Evolutionary conservation across 2,797 vertebrate species (phyloP), one percentile per base, ranked within the genome.

Genomic region (Euphonia xanthogaster): DNA sequence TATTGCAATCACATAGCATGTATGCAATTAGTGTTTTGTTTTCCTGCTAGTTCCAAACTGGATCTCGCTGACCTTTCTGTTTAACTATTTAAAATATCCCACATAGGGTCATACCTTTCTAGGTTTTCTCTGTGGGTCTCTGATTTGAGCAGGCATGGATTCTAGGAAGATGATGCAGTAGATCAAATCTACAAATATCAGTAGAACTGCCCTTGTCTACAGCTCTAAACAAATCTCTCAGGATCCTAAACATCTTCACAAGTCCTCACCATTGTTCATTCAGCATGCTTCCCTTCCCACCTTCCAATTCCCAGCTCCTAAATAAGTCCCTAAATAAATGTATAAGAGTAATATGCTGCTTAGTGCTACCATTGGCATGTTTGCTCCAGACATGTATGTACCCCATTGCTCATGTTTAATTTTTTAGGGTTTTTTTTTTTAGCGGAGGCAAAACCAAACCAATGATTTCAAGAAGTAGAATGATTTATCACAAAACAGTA

Each of bases 1-100:
- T 58, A 48, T 2, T 60, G 19, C 44, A 75, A 25, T 72, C 25
- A 17, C 1, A 0, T 14, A 48, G 48, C 1, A 0, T 10, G 10
- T 24, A 8, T 31, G 31, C n/a, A 76, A 50, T n/a, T 37, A 35
- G 23, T 19, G 22, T 19, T 66, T 62, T 72, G 21, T 4, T 77
- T 58, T 81, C 31, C 62, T 22, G 2, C 39, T 33, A 16, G 14
- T 35, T 81, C 9, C 14, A 31, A 31, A 15, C 7, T 44, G 35
- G 35, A 23, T 48, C 31, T 73, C 8, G 1, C 33, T 67, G 68
- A 71, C 30, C 33, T 66, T 88, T 70, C 47, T 76, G 5, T 12
- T 72, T 47, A 90, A 45, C 19, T 72, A 3, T 67, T 57, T 55
- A 19, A 79, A 87, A 65, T 48, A 48, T 16, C 30, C 33, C 15